Evolutionary conservation across 1,140 invertebrate species (phyloP), one percentile per base, ranked within the genome.

Genomic region (Dermatophagoides farinae): DNA sequence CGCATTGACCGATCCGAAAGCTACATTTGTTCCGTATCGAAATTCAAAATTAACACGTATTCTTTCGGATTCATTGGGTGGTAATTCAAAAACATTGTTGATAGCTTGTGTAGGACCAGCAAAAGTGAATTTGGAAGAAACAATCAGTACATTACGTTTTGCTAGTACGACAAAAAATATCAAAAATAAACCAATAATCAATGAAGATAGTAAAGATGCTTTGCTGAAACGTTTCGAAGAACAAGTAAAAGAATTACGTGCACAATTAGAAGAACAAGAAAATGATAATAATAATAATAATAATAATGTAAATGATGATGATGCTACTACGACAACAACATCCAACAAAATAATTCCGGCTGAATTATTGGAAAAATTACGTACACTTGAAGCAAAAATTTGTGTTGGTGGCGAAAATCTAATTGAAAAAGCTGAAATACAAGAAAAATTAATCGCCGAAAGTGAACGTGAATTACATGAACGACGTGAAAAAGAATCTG

Each of bases 151-250:
- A 0, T 75, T 98, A 47, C 77, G 96, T 16, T 99, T 98, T 75
- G 93, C 95, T 0, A 92, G 89, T 75, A 77, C 93, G 57, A 92
- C 93, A 1, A 98, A 99, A 73, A 92, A 88, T 69, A 99, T 99
- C 61, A 86, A 91, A 70, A 99, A 98, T 73, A 82, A 84, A 65
- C 92, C 91, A 52, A 82, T 84, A 62, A 84, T 98, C 59, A 99
- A 99, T 72, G 92, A 96, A 71, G 93, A 98, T 75, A 90, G 93
- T 0, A 97, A 97, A 69, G 92, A 97, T 75, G 91, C 95, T 4
- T 73, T 97, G 23, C 78, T 99, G 16, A 80, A 90, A 47, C 83
- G 91, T 69, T 97, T 96, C 72, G 92, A 97, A 75, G 81, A 88
- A 67, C 92, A 99, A 75, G 97, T 99, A 66, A 88, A 90, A 67